phyloP scores from a whole-genome alignment of 2,113 vertebrate species.

The Tragelaphus imberbis region DNA sequence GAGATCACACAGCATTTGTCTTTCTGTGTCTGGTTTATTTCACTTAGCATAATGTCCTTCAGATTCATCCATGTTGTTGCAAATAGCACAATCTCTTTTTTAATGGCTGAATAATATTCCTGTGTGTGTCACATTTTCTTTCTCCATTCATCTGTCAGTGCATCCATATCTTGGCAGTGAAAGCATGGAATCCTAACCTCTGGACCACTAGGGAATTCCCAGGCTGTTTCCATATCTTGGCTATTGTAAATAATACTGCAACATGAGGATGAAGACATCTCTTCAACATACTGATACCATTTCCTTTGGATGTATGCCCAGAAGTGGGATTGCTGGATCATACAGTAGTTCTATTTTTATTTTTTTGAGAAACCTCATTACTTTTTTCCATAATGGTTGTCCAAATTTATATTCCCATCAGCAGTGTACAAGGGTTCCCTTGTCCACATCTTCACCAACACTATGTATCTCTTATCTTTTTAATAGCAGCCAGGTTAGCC shows the following conservation, averaged over 20 bases:
- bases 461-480: not conserved
- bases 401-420: not conserved
- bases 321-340: not conserved
- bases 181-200: not conserved
- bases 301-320: not conserved
- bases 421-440: not conserved
- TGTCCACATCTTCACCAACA: not conserved
- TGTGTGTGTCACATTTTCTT: not conserved
- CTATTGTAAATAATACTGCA: not conserved
- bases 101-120: not conserved
- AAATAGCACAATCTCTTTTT: not conserved
- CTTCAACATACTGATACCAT: not conserved
- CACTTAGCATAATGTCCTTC: not conserved
- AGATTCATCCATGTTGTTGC: not conserved
- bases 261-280: not conserved
- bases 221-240: not conserved
- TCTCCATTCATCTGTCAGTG: not conserved
- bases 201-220: not conserved
- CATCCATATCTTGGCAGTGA: not conserved
- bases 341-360: not conserved
- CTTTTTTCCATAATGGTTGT: not conserved
- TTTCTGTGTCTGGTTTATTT: not conserved
- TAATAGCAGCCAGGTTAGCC: not conserved
- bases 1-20: not conserved
- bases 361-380: not conserved